Conservation (phyloP, 1,140 invertebrate genomes). For the Drosophila ambigua region DNA sequence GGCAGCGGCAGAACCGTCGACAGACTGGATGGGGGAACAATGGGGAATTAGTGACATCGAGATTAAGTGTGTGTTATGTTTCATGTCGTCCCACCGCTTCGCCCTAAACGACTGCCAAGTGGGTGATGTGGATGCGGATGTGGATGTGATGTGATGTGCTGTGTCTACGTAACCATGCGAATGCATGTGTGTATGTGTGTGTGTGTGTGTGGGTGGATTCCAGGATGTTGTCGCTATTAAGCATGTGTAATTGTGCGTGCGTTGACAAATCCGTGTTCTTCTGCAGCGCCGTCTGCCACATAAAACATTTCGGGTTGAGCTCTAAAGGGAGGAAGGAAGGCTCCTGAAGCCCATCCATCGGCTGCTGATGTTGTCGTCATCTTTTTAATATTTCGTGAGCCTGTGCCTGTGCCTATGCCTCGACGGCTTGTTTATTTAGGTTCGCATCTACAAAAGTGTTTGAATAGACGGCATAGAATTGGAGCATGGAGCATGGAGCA, state of each 20-base stretch:
- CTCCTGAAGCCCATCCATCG: constrained; percentile 49
- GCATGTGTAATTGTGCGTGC: constrained; percentile 78
- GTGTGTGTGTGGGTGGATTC: constrained; percentile 2
- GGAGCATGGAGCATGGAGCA: neutral
- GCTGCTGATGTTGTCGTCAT: constrained; percentile 48
- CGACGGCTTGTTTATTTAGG: constrained; percentile 65
- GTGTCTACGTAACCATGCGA: constrained; percentile 40
- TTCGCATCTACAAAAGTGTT: constrained; percentile 50
- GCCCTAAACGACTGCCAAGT: constrained; percentile 47
- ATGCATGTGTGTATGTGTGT: constrained; percentile 14
- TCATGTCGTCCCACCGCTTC: constrained; percentile 30
- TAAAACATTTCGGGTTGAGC: constrained; percentile 56
- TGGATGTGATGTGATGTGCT: neutral
- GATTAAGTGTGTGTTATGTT: constrained; percentile 73
- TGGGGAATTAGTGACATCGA: constrained; percentile 73
- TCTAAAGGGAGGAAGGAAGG: constrained; percentile 12
- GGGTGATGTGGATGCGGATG: constrained; percentile 20
- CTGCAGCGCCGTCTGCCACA: constrained; percentile 57
- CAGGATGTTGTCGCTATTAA: constrained; percentile 68
- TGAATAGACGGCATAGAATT: constrained; percentile 58
- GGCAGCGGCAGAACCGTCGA: constrained; percentile 39
- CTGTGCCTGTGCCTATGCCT: neutral
- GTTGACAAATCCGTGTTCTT: constrained; percentile 76
- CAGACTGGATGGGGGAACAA: constrained; percentile 26
- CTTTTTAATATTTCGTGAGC: constrained; percentile 73